Base-by-base conservation (phyloP, 2,888 invertebrate species). In the Thelaira solivaga region DNA sequence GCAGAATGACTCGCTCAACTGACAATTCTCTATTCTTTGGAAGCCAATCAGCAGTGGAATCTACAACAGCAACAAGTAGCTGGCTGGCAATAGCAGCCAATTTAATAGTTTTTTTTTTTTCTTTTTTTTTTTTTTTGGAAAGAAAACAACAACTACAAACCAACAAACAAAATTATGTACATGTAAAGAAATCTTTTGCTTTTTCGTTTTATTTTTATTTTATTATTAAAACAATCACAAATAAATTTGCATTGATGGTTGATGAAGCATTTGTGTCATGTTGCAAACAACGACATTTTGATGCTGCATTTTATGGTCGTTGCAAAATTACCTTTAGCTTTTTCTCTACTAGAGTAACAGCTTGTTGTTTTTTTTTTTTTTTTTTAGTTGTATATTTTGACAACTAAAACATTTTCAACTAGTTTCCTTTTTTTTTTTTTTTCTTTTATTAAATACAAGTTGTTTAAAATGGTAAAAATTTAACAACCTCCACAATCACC, bases 11-110 rank as follows among this genome's bases (percentile, higher is more conserved):
- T 43, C 41, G 31, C 39, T 39, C 57, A 73, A 71, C 76, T 79
- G 79, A 78, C 80, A 80, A 62, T 64, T 78, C 74, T 65, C 69
- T 69, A 74, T 78, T 78, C 74, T 55, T 41, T 61, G 65, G 69
- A 78, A 78, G 29, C 74, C 78, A 78, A 83, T 80, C 82, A 80
- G 68, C 71, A 75, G 68, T 71, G 59, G 75, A n/a, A 80, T 53
- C 69, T 75, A 43, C 62, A 55, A 20, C 59, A 72, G 31, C 69
- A 69, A 24, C 61, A 74, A 73, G 78, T 81, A 83, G 83, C 83
- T 64, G 18, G 4, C 16, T 31, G 18, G 26, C 26, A 57, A 36
- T 20, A 41, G 45, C 59, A 59, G 24, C 74, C 78, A 78, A 78
- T 78, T 78, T 74, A 69, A 59, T 39, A 69, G 57, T 65, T 67